Percentiles rank a stretch among this genome's conserved stretches.
Conservation (phyloP, 92 coral and sea anemone genomes). For the Porites lobata region DNA sequence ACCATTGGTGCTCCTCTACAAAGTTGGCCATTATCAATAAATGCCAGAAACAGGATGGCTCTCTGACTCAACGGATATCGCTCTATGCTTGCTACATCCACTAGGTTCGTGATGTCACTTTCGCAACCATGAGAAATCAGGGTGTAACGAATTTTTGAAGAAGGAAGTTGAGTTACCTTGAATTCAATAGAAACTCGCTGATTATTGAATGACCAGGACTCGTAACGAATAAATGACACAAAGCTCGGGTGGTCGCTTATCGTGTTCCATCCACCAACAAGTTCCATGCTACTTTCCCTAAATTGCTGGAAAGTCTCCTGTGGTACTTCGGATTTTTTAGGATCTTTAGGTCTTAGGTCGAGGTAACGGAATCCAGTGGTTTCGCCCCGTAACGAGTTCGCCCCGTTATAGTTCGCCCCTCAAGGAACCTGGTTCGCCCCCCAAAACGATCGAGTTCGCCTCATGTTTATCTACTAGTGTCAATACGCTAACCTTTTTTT, state of each 20-base stretch:
- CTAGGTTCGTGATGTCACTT: slow-evolving; percentile 29
- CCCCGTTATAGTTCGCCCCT: no score
- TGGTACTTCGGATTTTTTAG: slow-evolving; percentile 19
- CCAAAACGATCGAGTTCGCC: no score
- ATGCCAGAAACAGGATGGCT: slow-evolving; percentile 15
- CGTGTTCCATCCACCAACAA: slow-evolving; percentile 46
- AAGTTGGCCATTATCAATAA: slow-evolving; percentile 5
- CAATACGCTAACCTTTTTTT: no score
- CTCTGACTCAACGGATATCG: slow-evolving; percentile 25
- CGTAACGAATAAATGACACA: slow-evolving; percentile 32
- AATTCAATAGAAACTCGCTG: slow-evolving; percentile 39
- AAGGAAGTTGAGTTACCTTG: slow-evolving; percentile 21
- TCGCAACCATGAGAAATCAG: slow-evolving; percentile 42
- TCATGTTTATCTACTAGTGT: no score
- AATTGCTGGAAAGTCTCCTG: slow-evolving; percentile 31
- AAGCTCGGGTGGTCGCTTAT: slow-evolving; percentile 32
- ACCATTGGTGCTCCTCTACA: slow-evolving; percentile 12
- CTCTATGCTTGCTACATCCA: background rate
- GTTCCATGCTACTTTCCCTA: slow-evolving; percentile 30
- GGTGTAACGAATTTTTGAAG: slow-evolving; percentile 25
- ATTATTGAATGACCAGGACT: slow-evolving; percentile 16
- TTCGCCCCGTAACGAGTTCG: no score
- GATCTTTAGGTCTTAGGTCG: background rate
- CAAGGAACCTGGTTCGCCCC: no score
- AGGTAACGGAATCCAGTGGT: slow-evolving; percentile 7